Conservation (phyloP, 1,140 invertebrate genomes). For the Drosophila sp. region DNA sequence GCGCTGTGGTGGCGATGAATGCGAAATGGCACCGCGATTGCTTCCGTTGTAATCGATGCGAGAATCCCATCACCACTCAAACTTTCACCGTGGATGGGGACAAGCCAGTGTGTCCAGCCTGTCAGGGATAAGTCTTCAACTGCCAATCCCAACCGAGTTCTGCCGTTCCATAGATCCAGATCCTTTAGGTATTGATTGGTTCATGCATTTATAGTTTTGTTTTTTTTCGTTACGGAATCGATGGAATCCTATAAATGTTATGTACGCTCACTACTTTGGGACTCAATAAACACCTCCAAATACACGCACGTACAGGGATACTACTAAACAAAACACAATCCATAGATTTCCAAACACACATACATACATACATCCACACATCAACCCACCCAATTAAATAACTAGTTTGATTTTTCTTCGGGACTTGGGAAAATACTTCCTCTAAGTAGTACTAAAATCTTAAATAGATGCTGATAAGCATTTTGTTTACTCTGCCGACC, state of each 20-base stretch:
- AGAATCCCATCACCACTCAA: slow-evolving; percentile 85
- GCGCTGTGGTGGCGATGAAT: slow-evolving; percentile 86
- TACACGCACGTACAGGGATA: not conserved
- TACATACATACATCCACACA: too few species aligned
- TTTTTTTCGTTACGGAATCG: slow-evolving; percentile 19
- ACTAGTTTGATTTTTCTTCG: not conserved
- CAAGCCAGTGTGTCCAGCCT: slow-evolving; percentile 85
- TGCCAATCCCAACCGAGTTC: not conserved
- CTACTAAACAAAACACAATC: too few species aligned
- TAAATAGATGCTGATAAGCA: slow-evolving; percentile 12
- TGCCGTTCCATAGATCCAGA: not conserved
- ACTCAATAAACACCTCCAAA: slow-evolving; percentile 13
- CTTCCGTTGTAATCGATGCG: slow-evolving; percentile 87
- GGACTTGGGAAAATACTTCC: too few species aligned
- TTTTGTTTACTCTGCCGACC: slow-evolving; percentile 15
- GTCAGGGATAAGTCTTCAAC: slow-evolving; percentile 45
- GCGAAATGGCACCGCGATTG: slow-evolving; percentile 88
- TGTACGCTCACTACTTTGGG: not conserved
- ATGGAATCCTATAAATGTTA: slow-evolving; percentile 12
- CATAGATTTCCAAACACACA: too few species aligned
- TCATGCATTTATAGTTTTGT: slow-evolving; percentile 44
- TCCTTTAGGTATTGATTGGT: slow-evolving; percentile 29
- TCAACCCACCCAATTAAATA: not conserved
- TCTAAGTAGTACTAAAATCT: too few species aligned
- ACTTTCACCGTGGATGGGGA: slow-evolving; percentile 86